A percentile compares a stretch with the other conserved stretches of the same genome.
phyloP scores from a whole-genome alignment of 2,888 invertebrate genomes.

The Drosophila dives region DNA sequence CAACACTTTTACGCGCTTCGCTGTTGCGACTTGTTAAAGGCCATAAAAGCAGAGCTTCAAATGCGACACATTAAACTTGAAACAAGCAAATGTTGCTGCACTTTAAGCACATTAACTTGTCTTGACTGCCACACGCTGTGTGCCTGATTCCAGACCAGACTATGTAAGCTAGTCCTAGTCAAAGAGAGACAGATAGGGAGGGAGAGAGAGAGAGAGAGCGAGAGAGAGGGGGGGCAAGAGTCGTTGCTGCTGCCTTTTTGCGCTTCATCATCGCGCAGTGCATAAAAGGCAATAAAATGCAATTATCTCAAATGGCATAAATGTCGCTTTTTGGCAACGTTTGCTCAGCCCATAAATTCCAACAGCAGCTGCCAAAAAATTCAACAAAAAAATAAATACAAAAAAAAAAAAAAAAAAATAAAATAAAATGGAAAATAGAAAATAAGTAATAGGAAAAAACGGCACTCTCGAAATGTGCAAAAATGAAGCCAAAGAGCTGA shows the following conservation, averaged over 20 bases:
- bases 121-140: constrained; percentile 6
- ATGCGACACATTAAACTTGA: constrained; percentile 53
- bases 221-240: not conserved
- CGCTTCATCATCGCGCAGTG: constrained; percentile 52
- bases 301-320: constrained; percentile 79
- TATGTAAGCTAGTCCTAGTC: constrained; percentile 18
- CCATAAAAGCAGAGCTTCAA: constrained; percentile 59
- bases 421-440: not conserved
- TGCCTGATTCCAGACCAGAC: constrained; percentile 25
- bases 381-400: constrained; percentile 12
- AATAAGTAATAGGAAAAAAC: constrained; percentile 2
- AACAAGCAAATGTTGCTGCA: constrained; percentile 47
- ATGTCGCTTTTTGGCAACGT: constrained; percentile 76
- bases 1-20: constrained; percentile 67
- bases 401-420: constrained; percentile 13
- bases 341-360: constrained; percentile 67
- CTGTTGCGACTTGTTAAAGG: constrained; percentile 45
- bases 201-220: not conserved
- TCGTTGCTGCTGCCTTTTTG: not conserved
- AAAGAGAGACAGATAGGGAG: not conserved
- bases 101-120: constrained; percentile 55
- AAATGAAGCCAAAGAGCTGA: constrained; percentile 17
- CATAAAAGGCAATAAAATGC: constrained; percentile 78
- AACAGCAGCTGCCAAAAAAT: constrained; percentile 63
- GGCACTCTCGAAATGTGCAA: constrained; percentile 10